Conservation (phyloP, 2,888 invertebrate genomes). For the Nephrocerus scutellatus region DNA sequence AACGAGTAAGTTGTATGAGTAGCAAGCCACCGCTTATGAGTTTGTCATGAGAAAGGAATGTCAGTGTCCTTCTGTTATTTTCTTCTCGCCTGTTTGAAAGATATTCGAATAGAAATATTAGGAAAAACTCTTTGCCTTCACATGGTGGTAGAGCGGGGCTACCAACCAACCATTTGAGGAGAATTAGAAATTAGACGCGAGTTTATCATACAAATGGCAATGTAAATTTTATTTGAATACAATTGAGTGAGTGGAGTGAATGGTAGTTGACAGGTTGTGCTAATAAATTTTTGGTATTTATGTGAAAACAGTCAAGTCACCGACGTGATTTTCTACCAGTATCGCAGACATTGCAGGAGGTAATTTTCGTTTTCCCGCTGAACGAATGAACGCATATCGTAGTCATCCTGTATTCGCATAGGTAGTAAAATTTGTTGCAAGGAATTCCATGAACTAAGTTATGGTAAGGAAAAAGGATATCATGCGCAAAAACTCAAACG, state of each 20-base stretch:
- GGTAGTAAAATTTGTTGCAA: too few relatives aligned
- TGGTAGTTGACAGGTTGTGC: constrained; percentile 13
- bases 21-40: neutral
- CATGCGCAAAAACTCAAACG: too few relatives aligned
- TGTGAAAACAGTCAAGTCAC: constrained; percentile 47
- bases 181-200: constrained; percentile 17
- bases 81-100: constrained; percentile 39
- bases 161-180: constrained; percentile 8
- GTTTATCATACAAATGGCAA: constrained; percentile 4
- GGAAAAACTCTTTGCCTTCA: constrained; percentile 30
- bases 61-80: constrained; percentile 10
- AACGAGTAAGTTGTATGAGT: constrained; percentile 8
- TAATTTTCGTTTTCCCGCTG: too few relatives aligned
- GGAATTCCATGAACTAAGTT: too few relatives aligned
- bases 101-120: constrained; percentile 46
- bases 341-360: too few relatives aligned
- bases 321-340: constrained; percentile 42
- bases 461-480: too few relatives aligned
- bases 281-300: constrained; percentile 42
- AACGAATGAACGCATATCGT: too few relatives aligned
- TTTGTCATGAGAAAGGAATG: constrained; percentile 11
- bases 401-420: too few relatives aligned
- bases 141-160: neutral
- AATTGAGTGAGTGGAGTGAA: too few relatives aligned
- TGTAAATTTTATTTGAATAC: neutral